These are phyloP conservation scores for Aurelia aurita complex sp. Pacific DNA, from an alignment of 30 jellyfish, hydroid and myxozoan species.

Conservation along the genomic window DNA sequence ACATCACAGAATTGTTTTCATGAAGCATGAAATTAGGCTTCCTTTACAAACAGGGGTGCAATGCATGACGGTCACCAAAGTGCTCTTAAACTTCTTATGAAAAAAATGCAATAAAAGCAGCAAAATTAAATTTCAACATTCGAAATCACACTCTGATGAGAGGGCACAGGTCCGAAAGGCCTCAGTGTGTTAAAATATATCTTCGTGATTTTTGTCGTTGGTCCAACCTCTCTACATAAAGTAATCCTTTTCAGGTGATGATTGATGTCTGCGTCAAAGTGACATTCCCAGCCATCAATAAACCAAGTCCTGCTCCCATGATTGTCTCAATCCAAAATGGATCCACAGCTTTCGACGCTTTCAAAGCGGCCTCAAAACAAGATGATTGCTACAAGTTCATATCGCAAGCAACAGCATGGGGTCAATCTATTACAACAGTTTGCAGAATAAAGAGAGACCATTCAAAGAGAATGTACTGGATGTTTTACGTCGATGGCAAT, in stretches of 20 bases:
- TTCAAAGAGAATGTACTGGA: constrained; percentile 40
- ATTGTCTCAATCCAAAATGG: constrained; percentile 16
- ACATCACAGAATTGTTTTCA: no score
- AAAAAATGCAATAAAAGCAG: no score
- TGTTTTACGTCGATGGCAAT: constrained; percentile 46
- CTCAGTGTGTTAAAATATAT: no score
- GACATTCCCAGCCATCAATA: constrained; percentile 43
- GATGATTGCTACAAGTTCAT: constrained; percentile 21
- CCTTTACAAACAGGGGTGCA: no score
- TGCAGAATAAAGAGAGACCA: not conserved
- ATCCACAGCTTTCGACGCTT: constrained; percentile 48
- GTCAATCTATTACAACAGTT: constrained; percentile 19
- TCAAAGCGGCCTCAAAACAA: constrained; percentile 26
- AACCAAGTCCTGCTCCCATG: constrained; percentile 27
- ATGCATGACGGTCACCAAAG: no score
- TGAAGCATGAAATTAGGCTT: no score
- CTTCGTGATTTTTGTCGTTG: no score
- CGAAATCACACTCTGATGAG: no score
- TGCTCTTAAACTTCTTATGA: no score
- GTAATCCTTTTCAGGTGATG: not conserved
- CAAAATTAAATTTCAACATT: no score
- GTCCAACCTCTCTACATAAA: no score
- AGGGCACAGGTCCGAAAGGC: no score
- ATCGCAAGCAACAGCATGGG: constrained; percentile 39
- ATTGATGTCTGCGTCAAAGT: constrained; percentile 48